Evolutionary conservation across 2,113 vertebrate genomes (phyloP).

Genomic region (Sebastes fasciatus): DNA sequence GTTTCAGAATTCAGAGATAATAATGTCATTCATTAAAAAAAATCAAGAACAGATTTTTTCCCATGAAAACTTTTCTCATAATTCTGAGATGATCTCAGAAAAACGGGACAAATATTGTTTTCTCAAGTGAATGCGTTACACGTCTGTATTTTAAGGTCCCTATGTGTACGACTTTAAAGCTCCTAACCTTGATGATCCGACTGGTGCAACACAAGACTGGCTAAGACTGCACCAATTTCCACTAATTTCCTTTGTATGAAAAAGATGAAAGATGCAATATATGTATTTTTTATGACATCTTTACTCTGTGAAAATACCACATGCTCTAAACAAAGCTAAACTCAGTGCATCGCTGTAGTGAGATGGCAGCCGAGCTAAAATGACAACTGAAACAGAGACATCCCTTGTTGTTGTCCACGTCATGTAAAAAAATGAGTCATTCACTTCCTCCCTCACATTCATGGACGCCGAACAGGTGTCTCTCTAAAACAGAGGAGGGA

Average conservation of each 20-base stretch:
- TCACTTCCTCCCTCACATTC: not conserved
- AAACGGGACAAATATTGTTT: too few species aligned
- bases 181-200: not conserved
- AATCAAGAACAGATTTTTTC: too few species aligned
- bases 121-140: too few species aligned
- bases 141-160: not conserved
- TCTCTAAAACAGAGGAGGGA: conserved; percentile 17
- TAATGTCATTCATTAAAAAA: too few species aligned
- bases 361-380: not conserved
- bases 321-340: not conserved
- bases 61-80: too few species aligned
- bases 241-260: not conserved
- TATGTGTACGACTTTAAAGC: not conserved
- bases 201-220: not conserved
- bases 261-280: not conserved
- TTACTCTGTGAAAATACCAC: not conserved
- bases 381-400: not conserved
- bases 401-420: not conserved
- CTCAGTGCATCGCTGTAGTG: not conserved
- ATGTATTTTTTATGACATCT: not conserved
- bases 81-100: too few species aligned
- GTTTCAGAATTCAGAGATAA: too few species aligned
- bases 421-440: not conserved
- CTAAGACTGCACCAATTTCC: not conserved
- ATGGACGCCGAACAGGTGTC: conserved; percentile 29